A percentile compares a stretch with the other conserved stretches of the same genome.
Conservation (phyloP, 2,113 vertebrate genomes). For the Sebastes fasciatus region DNA sequence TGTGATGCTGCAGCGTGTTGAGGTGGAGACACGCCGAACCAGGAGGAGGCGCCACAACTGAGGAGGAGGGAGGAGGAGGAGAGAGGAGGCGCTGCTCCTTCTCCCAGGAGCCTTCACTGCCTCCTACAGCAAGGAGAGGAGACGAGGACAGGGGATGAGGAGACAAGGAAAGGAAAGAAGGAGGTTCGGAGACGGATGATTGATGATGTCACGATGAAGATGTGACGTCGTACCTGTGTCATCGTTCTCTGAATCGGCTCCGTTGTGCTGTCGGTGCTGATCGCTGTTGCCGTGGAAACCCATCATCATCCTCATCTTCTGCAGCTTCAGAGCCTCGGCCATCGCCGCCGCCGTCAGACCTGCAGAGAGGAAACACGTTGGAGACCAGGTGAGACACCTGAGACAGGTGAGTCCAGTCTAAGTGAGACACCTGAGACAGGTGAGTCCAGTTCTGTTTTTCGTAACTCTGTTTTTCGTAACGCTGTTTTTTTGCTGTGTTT, state of each 20-base stretch:
- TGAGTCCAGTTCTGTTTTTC: too few relatives aligned
- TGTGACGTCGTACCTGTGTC: constrained; percentile 83
- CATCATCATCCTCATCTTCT: constrained; percentile 95
- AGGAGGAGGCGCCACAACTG: constrained; percentile 76
- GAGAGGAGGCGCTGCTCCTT: constrained; percentile 90
- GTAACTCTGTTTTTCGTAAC: too few relatives aligned
- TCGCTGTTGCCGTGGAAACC: constrained; percentile 81
- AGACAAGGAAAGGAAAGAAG: background rate
- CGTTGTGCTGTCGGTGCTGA: constrained; percentile 88
- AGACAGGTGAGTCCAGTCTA: too few relatives aligned
- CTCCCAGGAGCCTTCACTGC: constrained; percentile 92
- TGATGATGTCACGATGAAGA: background rate
- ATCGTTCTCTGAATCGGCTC: constrained; percentile 89
- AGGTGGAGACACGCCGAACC: constrained; percentile 74
- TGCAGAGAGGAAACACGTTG: constrained; percentile 53
- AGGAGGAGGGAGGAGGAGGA: constrained; percentile 84
- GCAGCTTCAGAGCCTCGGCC: constrained; percentile 93
- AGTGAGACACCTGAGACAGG: too few relatives aligned
- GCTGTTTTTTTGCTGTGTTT: too few relatives aligned
- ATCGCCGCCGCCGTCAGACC: constrained; percentile 92
- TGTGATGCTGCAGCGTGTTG: constrained; percentile 88
- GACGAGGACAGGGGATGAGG: background rate
- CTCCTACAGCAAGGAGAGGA: constrained; percentile 78
- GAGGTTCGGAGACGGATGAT: background rate
- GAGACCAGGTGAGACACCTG: too few relatives aligned